Percentiles rank a stretch among this genome's conserved stretches.
Evolutionary conservation across 2,797 vertebrate species (phyloP).

Genomic region (Pantherophis alleghaniensis): DNA sequence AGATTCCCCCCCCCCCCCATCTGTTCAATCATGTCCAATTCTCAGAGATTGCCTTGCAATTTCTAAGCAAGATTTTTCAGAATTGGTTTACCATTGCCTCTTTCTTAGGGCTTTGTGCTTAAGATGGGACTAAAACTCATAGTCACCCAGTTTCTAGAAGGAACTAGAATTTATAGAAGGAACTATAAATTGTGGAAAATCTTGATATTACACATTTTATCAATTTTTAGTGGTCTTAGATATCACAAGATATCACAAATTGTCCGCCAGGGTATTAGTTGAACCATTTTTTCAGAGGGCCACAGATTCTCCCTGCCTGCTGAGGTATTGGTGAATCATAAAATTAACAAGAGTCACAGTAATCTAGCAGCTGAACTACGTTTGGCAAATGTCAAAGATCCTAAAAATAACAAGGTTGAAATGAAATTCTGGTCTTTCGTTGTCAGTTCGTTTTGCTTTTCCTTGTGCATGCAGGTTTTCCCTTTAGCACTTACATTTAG

Average conservation of each 20-base stretch:
- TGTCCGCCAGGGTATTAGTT: neutral
- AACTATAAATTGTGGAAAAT: neutral
- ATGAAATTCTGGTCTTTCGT: neutral
- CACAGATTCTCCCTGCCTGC: neutral
- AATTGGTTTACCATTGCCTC: neutral
- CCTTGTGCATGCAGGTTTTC: slow-evolving; percentile 19
- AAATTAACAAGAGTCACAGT: neutral
- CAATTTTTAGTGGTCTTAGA: neutral
- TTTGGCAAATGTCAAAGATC: neutral
- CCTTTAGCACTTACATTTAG: neutral
- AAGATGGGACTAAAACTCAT: neutral
- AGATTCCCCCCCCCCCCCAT: neutral
- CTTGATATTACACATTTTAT: neutral
- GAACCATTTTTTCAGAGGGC: neutral
- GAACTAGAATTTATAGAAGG: neutral
- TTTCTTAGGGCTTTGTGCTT: neutral
- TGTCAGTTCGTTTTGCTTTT: neutral
- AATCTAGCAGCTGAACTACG: neutral
- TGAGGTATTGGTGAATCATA: neutral
- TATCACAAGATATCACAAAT: neutral
- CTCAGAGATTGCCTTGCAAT: neutral
- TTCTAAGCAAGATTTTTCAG: neutral
- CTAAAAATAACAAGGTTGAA: neutral
- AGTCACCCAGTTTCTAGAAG: neutral
- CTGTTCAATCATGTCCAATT: neutral